phyloP scores from a whole-genome alignment of 2,797 vertebrate genomes.

The Stomatorhinus walkeri region DNA sequence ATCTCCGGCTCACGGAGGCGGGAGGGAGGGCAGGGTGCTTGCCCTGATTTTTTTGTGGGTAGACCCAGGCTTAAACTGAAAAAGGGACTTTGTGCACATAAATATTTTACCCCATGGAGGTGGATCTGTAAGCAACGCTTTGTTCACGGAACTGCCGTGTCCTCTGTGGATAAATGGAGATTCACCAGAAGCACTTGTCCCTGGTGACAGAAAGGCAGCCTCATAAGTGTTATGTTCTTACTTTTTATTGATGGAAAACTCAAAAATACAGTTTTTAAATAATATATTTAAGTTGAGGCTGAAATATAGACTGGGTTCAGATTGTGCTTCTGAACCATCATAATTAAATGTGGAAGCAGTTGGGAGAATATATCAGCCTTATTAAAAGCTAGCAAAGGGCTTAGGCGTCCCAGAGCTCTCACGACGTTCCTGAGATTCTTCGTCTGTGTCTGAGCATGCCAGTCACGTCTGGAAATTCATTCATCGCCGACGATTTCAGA shows the following conservation, averaged over 20 bases:
- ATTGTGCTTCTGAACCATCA: conserved; percentile 28
- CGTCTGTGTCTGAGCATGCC: conserved; percentile 39
- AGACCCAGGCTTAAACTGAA: conserved; percentile 12
- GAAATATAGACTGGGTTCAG: conserved; percentile 33
- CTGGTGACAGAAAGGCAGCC: conserved; percentile 14
- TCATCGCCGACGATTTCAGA: conserved; percentile 22
- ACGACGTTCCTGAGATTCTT: conserved; percentile 35
- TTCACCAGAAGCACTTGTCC: conserved; percentile 22
- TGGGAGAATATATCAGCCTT: conserved; percentile 46
- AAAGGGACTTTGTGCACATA: conserved; percentile 17
- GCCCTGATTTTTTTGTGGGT: neutral
- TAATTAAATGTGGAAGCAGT: conserved; percentile 39
- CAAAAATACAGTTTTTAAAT: conserved; percentile 34
- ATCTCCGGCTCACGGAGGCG: conserved; percentile 35
- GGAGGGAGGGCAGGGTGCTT: conserved; percentile 29
- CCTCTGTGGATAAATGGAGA: conserved; percentile 24
- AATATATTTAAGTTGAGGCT: conserved; percentile 31
- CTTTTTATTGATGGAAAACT: conserved; percentile 44
- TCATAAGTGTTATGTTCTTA: conserved; percentile 28
- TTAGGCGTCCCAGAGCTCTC: conserved; percentile 41
- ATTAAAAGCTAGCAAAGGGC: conserved; percentile 48
- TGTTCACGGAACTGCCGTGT: conserved; percentile 6
- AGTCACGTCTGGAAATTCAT: conserved; percentile 32
- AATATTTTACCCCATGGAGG: conserved; percentile 11
- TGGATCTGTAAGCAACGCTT: conserved; percentile 10